Conservation (phyloP, 2,113 vertebrate species). For the Columbina picui region DNA sequence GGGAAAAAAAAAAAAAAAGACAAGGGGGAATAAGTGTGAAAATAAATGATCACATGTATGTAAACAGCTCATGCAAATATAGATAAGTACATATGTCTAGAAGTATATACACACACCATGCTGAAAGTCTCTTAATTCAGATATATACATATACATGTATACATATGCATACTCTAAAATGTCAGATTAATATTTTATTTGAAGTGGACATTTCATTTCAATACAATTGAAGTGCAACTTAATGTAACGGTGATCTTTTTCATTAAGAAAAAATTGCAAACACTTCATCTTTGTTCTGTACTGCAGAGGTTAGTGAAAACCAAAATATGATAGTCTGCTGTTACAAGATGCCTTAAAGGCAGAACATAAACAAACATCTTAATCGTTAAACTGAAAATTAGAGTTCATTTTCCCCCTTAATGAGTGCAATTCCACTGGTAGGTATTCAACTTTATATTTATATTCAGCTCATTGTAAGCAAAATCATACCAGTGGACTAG, state of each 20-base stretch:
- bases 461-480: not conserved
- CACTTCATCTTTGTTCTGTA: not conserved
- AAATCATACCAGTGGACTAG: not conserved
- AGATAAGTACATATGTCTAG: not conserved
- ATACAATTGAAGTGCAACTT: not conserved
- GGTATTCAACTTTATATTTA: not conserved
- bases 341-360: constrained; percentile 24
- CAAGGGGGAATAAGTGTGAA: not conserved
- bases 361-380: constrained; percentile 40
- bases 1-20: rapidly evolving
- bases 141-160: not conserved
- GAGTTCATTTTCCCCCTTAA: not conserved
- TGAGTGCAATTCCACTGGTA: not conserved
- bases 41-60: not conserved
- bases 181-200: not conserved
- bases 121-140: not conserved
- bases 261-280: not conserved
- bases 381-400: constrained; percentile 51
- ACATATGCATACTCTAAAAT: rapidly evolving
- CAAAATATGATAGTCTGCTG: not conserved
- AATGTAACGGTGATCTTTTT: not conserved
- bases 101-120: not conserved
- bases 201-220: not conserved
- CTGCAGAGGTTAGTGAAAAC: not conserved
- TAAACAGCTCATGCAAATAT: not conserved